These are phyloP conservation scores for Tetrao urogallus DNA, from an alignment of 2,113 vertebrate species.

Conservation along the genomic window DNA sequence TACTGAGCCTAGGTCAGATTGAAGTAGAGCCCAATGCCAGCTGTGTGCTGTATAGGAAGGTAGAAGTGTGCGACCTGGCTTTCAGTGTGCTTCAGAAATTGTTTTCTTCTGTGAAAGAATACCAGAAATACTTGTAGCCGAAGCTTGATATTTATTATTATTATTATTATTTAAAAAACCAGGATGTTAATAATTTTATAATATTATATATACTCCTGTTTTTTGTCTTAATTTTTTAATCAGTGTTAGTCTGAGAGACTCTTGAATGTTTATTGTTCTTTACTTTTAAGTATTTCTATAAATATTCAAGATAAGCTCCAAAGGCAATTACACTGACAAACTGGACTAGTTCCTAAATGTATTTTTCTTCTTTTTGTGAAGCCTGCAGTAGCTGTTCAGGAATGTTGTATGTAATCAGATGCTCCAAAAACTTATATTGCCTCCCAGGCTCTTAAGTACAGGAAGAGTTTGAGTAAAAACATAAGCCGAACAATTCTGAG, in stretches of 20 bases:
- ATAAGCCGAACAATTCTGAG: not conserved
- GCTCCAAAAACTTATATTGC: not conserved
- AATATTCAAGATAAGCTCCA: slow-evolving; percentile 3
- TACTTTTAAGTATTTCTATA: not conserved
- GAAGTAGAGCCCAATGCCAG: not conserved
- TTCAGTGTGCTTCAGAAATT: not conserved
- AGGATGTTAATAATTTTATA: not conserved
- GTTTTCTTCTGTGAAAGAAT: not conserved
- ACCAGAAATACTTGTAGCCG: not conserved
- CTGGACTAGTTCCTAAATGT: not conserved
- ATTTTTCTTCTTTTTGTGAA: not conserved
- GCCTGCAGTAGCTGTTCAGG: slow-evolving; percentile 23
- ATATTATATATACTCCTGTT: not conserved
- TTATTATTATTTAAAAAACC: not conserved
- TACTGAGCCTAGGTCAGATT: not conserved
- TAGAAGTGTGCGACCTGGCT: rapidly evolving
- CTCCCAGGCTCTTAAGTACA: not conserved
- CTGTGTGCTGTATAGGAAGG: not conserved
- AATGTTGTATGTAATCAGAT: slow-evolving; percentile 22
- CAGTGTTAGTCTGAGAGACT: not conserved
- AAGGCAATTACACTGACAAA: not conserved
- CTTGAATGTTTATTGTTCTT: not conserved
- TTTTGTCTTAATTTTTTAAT: not conserved
- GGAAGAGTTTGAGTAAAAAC: not conserved
- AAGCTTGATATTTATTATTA: not conserved